These are phyloP conservation scores for Eupithecia inturbata DNA, from an alignment of 2,888 invertebrate genomes.

Conservation along the genomic window DNA sequence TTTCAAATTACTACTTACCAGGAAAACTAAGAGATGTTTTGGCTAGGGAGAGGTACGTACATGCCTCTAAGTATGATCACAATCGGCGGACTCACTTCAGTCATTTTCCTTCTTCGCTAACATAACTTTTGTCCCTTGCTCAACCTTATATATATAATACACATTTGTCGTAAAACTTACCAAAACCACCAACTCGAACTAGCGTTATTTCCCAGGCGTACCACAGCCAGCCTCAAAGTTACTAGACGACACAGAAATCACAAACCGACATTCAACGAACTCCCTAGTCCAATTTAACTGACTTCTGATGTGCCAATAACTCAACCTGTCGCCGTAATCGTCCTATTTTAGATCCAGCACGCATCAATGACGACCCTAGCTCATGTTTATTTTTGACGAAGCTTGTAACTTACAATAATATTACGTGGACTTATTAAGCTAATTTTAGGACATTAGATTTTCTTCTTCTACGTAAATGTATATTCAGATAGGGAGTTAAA, in stretches of 20 bases:
- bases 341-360: slow-evolving; percentile 64
- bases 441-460: background rate
- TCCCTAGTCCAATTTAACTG: slow-evolving; percentile 56
- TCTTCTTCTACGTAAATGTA: too few species aligned
- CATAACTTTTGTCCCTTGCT: too few species aligned
- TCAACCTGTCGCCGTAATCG: slow-evolving; percentile 61
- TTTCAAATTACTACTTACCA: too few species aligned
- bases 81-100: too few species aligned
- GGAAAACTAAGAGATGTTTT: too few species aligned
- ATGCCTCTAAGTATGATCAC: too few species aligned
- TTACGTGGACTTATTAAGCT: background rate
- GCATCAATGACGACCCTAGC: slow-evolving; percentile 67
- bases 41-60: too few species aligned
- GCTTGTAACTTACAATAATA: slow-evolving; percentile 25
- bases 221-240: background rate
- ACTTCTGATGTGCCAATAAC: slow-evolving; percentile 60
- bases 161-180: background rate
- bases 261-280: slow-evolving; percentile 55
- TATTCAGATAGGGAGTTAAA: too few species aligned
- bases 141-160: too few species aligned
- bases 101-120: too few species aligned
- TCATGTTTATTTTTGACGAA: slow-evolving; percentile 65
- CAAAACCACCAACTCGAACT: background rate
- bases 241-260: slow-evolving; percentile 51
- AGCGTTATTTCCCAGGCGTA: background rate